Percentiles rank a stretch among this genome's conserved stretches.
These are phyloP conservation scores for Gobiocypris rarus DNA, from an alignment of 2,113 vertebrate species.

Conservation along the genomic window DNA sequence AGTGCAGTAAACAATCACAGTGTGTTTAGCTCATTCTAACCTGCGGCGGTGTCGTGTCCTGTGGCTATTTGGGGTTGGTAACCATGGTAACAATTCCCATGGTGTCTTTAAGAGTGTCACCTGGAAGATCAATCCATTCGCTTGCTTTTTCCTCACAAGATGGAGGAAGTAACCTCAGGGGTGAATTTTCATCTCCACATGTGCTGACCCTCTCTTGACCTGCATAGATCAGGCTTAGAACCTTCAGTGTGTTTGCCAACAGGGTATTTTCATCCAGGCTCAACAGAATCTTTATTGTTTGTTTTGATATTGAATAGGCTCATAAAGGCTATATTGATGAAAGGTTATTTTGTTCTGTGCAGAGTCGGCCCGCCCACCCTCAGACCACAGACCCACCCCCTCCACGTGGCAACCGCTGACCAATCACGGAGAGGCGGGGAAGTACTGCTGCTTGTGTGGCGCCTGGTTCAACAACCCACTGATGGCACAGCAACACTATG, in stretches of 20 bases:
- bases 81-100: conserved; percentile 73
- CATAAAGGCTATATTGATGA: conserved; percentile 15
- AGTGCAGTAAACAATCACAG: conserved; percentile 17
- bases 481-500: conserved; percentile 85
- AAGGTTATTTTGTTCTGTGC: conserved; percentile 30
- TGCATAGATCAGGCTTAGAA: conserved; percentile 14
- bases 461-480: conserved; percentile 86
- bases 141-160: conserved; percentile 50
- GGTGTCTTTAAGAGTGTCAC: conserved; percentile 72
- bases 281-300: neutral
- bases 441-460: conserved; percentile 81
- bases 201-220: conserved; percentile 44
- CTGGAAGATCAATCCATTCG: conserved; percentile 63
- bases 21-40: conserved; percentile 56
- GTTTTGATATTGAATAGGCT: conserved; percentile 18
- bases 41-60: conserved; percentile 64
- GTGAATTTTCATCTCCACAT: conserved; percentile 24
- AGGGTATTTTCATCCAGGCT: neutral
- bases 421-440: conserved; percentile 76
- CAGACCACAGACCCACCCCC: conserved; percentile 67
- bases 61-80: conserved; percentile 75
- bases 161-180: neutral
- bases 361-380: conserved; percentile 75
- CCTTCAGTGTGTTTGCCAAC: neutral
- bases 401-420: conserved; percentile 61